Percentiles rank a stretch among this genome's conserved stretches.
Evolutionary conservation across 2,797 vertebrate genomes (phyloP).

Genomic region (Micropoecilia bifurca): DNA sequence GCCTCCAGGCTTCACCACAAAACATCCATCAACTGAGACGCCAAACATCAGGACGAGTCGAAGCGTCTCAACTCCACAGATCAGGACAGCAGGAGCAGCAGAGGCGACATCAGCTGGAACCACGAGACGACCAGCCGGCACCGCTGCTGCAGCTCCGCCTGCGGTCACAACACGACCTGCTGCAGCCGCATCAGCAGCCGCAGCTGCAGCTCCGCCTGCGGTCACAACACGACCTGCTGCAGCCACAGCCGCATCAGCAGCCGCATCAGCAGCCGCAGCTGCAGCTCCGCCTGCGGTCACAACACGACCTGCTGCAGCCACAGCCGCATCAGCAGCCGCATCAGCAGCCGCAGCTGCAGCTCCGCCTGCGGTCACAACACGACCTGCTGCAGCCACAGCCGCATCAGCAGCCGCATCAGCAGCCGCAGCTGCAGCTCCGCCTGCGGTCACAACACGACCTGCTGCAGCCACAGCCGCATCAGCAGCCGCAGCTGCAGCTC

Average conservation of each 20-base stretch:
- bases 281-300: background rate
- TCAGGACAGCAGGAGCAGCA: accelerated
- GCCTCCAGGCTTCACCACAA: background rate
- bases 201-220: background rate
- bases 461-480: too few relatives aligned
- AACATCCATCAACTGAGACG: background rate
- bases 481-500: too few relatives aligned
- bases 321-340: too few relatives aligned
- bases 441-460: too few relatives aligned
- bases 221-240: background rate
- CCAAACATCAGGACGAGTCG: background rate
- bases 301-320: background rate
- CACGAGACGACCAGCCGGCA: background rate
- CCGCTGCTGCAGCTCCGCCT: background rate
- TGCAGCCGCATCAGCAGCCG: background rate
- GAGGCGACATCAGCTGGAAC: background rate
- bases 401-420: too few relatives aligned
- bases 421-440: too few relatives aligned
- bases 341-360: background rate
- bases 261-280: background rate
- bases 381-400: too few relatives aligned
- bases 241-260: too few relatives aligned
- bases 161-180: background rate
- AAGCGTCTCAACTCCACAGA: background rate
- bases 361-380: too few relatives aligned